Conservation (phyloP, 2,113 vertebrate species). For the Neolamprologus sp. region DNA sequence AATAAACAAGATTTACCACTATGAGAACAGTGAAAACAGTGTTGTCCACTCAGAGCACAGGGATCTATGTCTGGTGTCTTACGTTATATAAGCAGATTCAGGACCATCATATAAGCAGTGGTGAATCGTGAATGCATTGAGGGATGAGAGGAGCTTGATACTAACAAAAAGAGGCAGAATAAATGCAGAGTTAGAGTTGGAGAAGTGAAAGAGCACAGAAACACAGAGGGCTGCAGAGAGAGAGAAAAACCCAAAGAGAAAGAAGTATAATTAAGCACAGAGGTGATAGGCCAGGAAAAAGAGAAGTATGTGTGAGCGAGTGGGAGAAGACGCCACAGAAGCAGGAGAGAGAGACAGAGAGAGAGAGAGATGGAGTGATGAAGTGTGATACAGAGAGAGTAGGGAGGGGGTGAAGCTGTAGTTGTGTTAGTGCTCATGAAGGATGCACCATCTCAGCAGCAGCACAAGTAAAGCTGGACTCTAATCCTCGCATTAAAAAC, state of each 20-base stretch:
- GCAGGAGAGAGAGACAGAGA: constrained; percentile 8
- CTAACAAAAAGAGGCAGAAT: constrained; percentile 17
- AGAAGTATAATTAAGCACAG: neutral
- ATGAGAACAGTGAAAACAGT: neutral
- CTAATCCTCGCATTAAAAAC: constrained; percentile 66
- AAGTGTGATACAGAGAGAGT: constrained; percentile 27
- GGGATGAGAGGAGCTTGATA: constrained; percentile 16
- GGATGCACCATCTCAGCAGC: constrained; percentile 31
- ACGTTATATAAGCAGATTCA: constrained; percentile 37
- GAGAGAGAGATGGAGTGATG: constrained; percentile 9
- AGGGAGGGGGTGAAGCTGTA: constrained; percentile 31
- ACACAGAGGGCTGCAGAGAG: neutral
- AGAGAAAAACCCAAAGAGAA: neutral
- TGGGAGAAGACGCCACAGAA: constrained; percentile 31
- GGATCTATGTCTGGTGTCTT: neutral
- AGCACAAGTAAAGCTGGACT: constrained; percentile 34
- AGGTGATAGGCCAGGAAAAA: constrained; percentile 36
- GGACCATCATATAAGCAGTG: neutral
- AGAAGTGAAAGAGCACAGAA: neutral
- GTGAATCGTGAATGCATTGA: constrained; percentile 5
- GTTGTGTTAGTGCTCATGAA: constrained; percentile 21
- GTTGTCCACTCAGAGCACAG: neutral
- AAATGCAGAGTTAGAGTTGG: neutral
- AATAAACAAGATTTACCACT: neutral
- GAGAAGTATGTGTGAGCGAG: constrained; percentile 11